A percentile compares a stretch with the other conserved stretches of the same genome.
phyloP scores from a whole-genome alignment of 2,888 invertebrate genomes.

The Cryptocephalus primarius region DNA sequence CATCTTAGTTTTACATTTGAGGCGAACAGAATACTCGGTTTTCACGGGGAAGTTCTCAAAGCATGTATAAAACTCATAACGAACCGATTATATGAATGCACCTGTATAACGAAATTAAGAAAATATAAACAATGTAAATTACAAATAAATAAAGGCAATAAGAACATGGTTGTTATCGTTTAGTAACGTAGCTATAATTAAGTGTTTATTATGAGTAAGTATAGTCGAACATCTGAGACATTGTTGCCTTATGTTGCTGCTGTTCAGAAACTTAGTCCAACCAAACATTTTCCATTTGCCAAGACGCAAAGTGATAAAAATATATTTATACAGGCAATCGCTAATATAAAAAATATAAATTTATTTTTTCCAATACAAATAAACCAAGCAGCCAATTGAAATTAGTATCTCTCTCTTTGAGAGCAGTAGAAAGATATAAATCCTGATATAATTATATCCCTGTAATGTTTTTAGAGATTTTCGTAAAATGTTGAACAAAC shows the following conservation, averaged over 20 bases:
- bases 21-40: too few species aligned
- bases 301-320: constrained; percentile 31
- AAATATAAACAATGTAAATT: background rate
- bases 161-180: constrained; percentile 17
- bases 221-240: constrained; percentile 9
- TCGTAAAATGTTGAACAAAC: too few species aligned
- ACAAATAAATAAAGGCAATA: constrained; percentile 12
- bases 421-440: too few species aligned
- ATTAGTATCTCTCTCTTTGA: background rate
- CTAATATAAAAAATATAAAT: constrained; percentile 16
- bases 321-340: constrained; percentile 31
- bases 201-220: constrained; percentile 11
- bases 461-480: too few species aligned
- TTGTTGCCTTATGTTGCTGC: constrained; percentile 8
- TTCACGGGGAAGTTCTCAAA: too few species aligned
- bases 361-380: constrained; percentile 5
- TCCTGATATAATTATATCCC: too few species aligned
- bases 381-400: background rate
- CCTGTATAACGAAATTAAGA: too few species aligned
- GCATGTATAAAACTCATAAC: too few species aligned
- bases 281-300: constrained; percentile 27
- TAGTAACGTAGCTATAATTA: constrained; percentile 13
- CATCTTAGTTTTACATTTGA: too few species aligned
- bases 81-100: too few species aligned
- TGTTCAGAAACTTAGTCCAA: constrained; percentile 7